phyloP scores from a whole-genome alignment of 2,797 vertebrate species.

The Halcyon smyrnensis region DNA sequence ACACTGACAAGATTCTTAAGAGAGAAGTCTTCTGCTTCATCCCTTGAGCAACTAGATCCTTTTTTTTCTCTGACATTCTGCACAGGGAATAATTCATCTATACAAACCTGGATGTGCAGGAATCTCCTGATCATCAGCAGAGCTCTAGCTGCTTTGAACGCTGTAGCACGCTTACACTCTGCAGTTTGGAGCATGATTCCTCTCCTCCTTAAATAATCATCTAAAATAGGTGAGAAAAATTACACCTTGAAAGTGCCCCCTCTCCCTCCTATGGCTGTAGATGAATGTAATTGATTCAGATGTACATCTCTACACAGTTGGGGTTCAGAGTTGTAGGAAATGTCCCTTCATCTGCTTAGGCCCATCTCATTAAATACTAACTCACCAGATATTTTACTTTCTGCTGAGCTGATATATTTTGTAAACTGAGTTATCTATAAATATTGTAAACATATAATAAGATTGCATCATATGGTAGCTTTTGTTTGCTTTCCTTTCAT shows the following conservation, averaged over 20 bases:
- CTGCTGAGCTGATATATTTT: not conserved
- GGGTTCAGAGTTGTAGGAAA: not conserved
- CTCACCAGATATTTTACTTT: not conserved
- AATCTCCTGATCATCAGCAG: not conserved
- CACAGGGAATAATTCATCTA: not conserved
- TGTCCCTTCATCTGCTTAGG: rapidly evolving
- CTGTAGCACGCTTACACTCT: not conserved
- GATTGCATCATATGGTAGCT: not conserved
- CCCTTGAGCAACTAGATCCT: not conserved
- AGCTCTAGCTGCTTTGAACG: not conserved
- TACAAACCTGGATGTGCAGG: not conserved
- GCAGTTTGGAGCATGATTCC: not conserved
- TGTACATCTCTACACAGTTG: not conserved
- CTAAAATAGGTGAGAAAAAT: not conserved
- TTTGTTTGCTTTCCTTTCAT: not conserved
- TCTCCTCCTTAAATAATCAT: not conserved
- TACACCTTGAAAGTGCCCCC: not conserved
- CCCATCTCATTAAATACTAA: not conserved
- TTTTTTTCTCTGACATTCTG: not conserved
- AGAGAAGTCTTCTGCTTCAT: not conserved
- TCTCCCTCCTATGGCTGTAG: not conserved
- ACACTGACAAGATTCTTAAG: not conserved
- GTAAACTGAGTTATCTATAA: not conserved
- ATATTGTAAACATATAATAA: not conserved
- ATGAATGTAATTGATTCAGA: not conserved